Evolutionary conservation across 2,797 vertebrate genomes (phyloP), one percentile per base, ranked within the genome.

Genomic region (Enteromius afrohamiltoni): DNA sequence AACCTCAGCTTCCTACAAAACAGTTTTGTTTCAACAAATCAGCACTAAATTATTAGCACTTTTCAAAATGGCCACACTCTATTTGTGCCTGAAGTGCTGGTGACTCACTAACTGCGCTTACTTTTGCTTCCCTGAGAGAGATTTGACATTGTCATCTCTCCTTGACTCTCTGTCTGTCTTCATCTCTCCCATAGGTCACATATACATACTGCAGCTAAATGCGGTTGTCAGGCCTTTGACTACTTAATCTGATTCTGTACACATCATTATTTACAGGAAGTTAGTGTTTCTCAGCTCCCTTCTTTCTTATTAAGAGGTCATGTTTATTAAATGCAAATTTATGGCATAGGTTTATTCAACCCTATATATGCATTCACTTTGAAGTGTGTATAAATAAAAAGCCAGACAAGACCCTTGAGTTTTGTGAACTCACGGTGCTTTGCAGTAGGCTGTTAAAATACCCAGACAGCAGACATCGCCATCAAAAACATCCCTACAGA

Each of bases 51-150:
- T 84, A 90, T 84, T 60, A 58, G 85, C 84, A 87, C 82, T 85
- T 91, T 83, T 71, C 47, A 77, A 83, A 82, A 86, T 81, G 85
- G 85, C 53, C 85, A 71, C 85, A 86, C 85, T 86, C 88, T 85
- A 81, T 77, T 26, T 90, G 85, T 89, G 86, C 75, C 87, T 85
- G 87, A 86, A 87, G 87, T 86, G 83, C 86, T 83, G 87, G 86
- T 88, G 87, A 85, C 67, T 86, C 83, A 85, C 87, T 88, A 87
- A 86, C 86, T 85, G 85, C 83, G 64, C 86, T 88, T 88, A 85
- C 85, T 87, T 91, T 92, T 88, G 89, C 91, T 86, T 89, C 77
- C 84, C 79, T 84, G 29, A 85, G 82, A 87, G 88, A 91, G 58
- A 83, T 82, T 73, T 70, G 14, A 49, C 55, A 26, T 65, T 60